Evolutionary conservation across 2,888 invertebrate genomes (phyloP).

Genomic region (Pecten maximus): DNA sequence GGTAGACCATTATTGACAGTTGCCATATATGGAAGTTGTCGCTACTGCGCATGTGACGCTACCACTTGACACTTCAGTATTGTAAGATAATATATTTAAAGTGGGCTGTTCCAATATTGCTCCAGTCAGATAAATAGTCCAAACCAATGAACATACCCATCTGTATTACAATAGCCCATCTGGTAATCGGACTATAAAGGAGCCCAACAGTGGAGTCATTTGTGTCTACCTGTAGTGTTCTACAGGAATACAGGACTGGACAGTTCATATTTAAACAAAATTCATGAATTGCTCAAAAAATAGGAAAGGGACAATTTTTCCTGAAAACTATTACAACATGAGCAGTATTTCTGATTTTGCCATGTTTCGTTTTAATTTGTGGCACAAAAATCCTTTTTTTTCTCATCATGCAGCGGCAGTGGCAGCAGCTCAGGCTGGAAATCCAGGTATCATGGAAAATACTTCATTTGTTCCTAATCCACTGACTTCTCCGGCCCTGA

Average conservation of each 20-base stretch:
- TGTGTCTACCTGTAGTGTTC: neutral
- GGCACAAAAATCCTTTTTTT: slow-evolving; percentile 76
- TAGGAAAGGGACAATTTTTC: slow-evolving; percentile 30
- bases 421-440: slow-evolving; percentile 70
- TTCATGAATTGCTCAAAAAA: slow-evolving; percentile 33
- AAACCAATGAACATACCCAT: slow-evolving; percentile 34
- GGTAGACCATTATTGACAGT: slow-evolving; percentile 51
- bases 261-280: neutral
- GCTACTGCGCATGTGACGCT: slow-evolving; percentile 49
- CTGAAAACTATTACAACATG: slow-evolving; percentile 40
- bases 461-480: slow-evolving; percentile 76
- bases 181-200: slow-evolving; percentile 16
- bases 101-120: slow-evolving; percentile 51
- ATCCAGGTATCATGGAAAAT: slow-evolving; percentile 75
- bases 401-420: slow-evolving; percentile 63
- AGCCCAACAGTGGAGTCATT: neutral
- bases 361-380: slow-evolving; percentile 80
- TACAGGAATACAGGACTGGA: neutral
- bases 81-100: slow-evolving; percentile 46
- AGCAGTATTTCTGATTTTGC: slow-evolving; percentile 63
- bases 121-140: slow-evolving; percentile 43
- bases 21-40: slow-evolving; percentile 51
- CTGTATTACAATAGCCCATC: slow-evolving; percentile 24
- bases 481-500: slow-evolving; percentile 76
- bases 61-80: slow-evolving; percentile 46